These are phyloP conservation scores for Drosophila emarginata DNA, from an alignment of 2,888 invertebrate genomes.

Conservation along the genomic window DNA sequence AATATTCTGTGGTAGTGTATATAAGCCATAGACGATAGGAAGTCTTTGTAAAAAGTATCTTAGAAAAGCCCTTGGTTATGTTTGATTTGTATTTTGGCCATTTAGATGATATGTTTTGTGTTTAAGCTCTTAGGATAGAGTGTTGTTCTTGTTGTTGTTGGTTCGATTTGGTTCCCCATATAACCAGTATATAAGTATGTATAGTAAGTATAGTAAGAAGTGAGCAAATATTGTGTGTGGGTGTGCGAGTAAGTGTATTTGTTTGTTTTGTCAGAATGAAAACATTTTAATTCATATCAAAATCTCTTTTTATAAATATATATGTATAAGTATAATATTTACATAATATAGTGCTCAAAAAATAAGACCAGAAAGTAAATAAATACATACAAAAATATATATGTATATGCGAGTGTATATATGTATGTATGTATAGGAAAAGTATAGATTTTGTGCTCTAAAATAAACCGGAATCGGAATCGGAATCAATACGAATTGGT, in stretches of 20 bases:
- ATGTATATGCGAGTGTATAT: not conserved
- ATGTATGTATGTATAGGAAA: not conserved
- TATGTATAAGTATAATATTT: slow-evolving; percentile 44
- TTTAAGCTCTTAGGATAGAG: slow-evolving; percentile 71
- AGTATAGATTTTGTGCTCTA: not conserved
- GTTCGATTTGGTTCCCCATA: slow-evolving; percentile 52
- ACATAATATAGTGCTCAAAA: slow-evolving; percentile 46
- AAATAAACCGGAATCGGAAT: not conserved
- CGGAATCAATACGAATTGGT: not conserved
- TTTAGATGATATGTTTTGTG: slow-evolving; percentile 45
- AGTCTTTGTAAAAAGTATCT: slow-evolving; percentile 66
- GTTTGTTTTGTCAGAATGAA: not conserved
- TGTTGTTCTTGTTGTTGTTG: slow-evolving; percentile 38
- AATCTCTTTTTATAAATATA: slow-evolving; percentile 16
- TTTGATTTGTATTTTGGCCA: slow-evolving; percentile 58
- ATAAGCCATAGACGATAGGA: slow-evolving; percentile 43
- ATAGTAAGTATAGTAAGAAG: slow-evolving; percentile 21
- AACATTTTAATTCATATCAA: slow-evolving; percentile 1
- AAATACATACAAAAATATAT: slow-evolving; percentile 8
- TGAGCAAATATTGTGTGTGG: slow-evolving; percentile 32
- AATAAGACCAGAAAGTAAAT: not conserved
- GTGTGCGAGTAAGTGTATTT: slow-evolving; percentile 4
- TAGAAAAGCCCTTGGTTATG: slow-evolving; percentile 66
- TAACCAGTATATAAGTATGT: slow-evolving; percentile 51
- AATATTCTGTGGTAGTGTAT: slow-evolving; percentile 38